A percentile compares a stretch with the other conserved stretches of the same genome.
phyloP scores from a whole-genome alignment of 2,113 vertebrate species.

The Chiloscyllium plagiosum region DNA sequence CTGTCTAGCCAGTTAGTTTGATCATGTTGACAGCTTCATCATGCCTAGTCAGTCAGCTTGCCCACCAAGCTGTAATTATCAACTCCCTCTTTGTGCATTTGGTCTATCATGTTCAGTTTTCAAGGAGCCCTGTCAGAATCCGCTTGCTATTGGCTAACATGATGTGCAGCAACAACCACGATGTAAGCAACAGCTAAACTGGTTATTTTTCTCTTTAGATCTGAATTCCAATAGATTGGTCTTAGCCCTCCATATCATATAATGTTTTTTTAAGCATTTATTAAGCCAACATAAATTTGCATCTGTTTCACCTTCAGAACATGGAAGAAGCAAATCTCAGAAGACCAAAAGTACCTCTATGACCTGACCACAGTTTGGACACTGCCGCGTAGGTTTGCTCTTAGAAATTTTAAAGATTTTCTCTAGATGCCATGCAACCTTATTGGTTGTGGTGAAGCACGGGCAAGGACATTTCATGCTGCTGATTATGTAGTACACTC shows the following conservation, averaged over 20 bases:
- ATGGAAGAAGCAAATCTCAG: background rate
- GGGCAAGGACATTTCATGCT: background rate
- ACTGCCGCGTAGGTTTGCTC: too few species aligned
- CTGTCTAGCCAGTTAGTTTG: background rate
- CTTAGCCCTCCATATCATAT: background rate
- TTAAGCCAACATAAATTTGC: background rate
- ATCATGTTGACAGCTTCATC: background rate
- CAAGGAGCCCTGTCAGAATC: background rate
- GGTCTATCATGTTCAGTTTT: background rate
- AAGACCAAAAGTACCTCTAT: background rate
- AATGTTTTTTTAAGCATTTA: background rate
- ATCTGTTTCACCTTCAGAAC: background rate
- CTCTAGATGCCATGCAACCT: background rate
- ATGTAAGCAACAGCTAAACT: background rate
- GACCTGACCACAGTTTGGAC: too few species aligned
- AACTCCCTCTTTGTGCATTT: background rate
- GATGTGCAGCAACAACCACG: background rate
- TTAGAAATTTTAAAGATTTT: background rate
- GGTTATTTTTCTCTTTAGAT: background rate
- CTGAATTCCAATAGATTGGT: background rate
- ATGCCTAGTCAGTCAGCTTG: background rate
- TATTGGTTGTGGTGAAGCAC: background rate
- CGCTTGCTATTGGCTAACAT: background rate
- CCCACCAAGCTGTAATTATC: conserved; percentile 14
- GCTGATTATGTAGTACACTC: too few species aligned